Evolutionary conservation across 2,888 invertebrate species (phyloP).

Genomic region (Sarcophaga subvicina): DNA sequence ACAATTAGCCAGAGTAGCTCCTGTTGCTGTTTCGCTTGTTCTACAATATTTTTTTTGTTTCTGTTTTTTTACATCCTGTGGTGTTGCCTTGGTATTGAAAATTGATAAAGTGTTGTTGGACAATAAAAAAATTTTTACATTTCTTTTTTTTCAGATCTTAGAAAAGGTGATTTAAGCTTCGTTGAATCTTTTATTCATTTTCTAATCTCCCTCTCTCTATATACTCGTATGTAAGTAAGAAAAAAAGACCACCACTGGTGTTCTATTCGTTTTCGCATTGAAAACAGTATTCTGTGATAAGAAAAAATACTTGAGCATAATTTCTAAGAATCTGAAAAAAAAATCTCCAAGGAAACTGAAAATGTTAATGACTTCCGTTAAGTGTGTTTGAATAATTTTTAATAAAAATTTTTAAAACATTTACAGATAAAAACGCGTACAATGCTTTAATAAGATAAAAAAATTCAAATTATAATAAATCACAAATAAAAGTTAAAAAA

Average conservation of each 20-base stretch:
- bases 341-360: slow-evolving; percentile 67
- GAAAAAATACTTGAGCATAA: slow-evolving; percentile 14
- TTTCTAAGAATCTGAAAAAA: neutral
- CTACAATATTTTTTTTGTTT: slow-evolving; percentile 3
- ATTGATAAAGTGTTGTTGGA: slow-evolving; percentile 68
- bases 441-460: too few relatives aligned
- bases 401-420: neutral
- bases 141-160: slow-evolving; percentile 36
- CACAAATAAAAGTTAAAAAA: too few relatives aligned
- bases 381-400: slow-evolving; percentile 48
- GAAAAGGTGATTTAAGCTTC: slow-evolving; percentile 66
- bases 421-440: neutral
- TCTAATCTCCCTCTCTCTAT: slow-evolving; percentile 31
- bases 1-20: slow-evolving; percentile 60
- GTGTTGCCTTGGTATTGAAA: slow-evolving; percentile 67
- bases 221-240: neutral
- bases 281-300: slow-evolving; percentile 17
- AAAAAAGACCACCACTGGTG: slow-evolving; percentile 69
- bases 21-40: slow-evolving; percentile 55
- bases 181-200: slow-evolving; percentile 62
- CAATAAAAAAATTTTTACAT: slow-evolving; percentile 42
- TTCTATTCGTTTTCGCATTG: slow-evolving; percentile 18
- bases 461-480: too few relatives aligned
- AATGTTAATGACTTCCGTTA: slow-evolving; percentile 71
- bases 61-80: slow-evolving; percentile 58